phyloP scores from a whole-genome alignment of 2,113 vertebrate species.

The Scalopus aquaticus region DNA sequence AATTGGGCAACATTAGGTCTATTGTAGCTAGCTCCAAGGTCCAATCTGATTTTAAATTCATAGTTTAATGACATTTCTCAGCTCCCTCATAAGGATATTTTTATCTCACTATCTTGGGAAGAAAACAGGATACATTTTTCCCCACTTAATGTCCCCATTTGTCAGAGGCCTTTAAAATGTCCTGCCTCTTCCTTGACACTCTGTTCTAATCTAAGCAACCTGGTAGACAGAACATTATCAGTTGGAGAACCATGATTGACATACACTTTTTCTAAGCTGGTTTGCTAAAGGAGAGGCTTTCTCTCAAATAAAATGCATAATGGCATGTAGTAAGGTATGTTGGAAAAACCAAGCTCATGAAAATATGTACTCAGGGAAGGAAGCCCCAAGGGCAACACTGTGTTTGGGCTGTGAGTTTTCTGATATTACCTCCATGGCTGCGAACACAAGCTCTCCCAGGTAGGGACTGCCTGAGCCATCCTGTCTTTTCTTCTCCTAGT shows the following conservation, averaged over 20 bases:
- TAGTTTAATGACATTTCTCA: conserved; percentile 4
- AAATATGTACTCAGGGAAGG: background rate
- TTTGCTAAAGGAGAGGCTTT: background rate
- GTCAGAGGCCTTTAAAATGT: background rate
- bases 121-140: background rate
- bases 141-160: background rate
- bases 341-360: background rate
- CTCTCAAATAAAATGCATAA: background rate
- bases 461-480: background rate
- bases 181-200: background rate
- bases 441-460: background rate
- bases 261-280: background rate
- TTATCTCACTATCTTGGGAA: background rate
- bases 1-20: background rate
- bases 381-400: background rate
- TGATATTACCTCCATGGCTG: background rate
- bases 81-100: background rate
- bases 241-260: background rate
- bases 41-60: background rate
- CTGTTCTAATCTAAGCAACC: background rate
- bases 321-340: background rate
- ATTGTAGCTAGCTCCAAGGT: background rate
- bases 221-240: background rate
- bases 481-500: background rate
- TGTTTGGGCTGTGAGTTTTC: background rate